These are phyloP conservation scores for Limnephilus rhombicus DNA, from an alignment of 2,888 invertebrate species.

Conservation along the genomic window DNA sequence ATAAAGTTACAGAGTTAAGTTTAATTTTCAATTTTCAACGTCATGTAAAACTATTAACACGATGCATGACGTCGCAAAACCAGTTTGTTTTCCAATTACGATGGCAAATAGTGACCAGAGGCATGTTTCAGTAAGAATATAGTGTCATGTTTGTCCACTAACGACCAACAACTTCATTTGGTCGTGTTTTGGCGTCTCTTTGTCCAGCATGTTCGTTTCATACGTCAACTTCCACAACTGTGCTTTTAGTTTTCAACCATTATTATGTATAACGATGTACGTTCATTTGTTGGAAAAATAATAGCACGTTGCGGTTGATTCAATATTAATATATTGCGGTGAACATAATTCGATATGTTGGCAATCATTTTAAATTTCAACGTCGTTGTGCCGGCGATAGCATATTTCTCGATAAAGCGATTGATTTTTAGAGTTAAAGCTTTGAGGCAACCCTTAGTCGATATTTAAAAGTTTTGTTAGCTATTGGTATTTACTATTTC, in stretches of 20 bases:
- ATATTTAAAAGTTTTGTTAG: too few relatives aligned
- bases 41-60: not conserved
- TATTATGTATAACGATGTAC: not conserved
- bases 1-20: not conserved
- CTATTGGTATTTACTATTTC: too few relatives aligned
- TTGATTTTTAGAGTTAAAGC: too few relatives aligned
- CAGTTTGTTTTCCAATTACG: not conserved
- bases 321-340: not conserved
- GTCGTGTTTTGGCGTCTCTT: not conserved
- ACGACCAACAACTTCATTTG: not conserved
- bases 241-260: not conserved
- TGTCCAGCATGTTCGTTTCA: not conserved
- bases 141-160: not conserved
- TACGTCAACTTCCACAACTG: not conserved
- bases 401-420: too few relatives aligned
- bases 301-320: not conserved
- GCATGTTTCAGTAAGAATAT: not conserved
- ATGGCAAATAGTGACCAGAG: not conserved
- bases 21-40: not conserved
- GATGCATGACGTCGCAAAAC: not conserved
- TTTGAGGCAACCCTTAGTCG: too few relatives aligned
- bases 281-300: not conserved
- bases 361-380: not conserved
- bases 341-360: not conserved
- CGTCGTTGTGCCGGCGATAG: too few relatives aligned